A percentile compares a stretch with the other conserved stretches of the same genome.
phyloP scores from a whole-genome alignment of 1,140 invertebrate species.

The Arion vulgaris region DNA sequence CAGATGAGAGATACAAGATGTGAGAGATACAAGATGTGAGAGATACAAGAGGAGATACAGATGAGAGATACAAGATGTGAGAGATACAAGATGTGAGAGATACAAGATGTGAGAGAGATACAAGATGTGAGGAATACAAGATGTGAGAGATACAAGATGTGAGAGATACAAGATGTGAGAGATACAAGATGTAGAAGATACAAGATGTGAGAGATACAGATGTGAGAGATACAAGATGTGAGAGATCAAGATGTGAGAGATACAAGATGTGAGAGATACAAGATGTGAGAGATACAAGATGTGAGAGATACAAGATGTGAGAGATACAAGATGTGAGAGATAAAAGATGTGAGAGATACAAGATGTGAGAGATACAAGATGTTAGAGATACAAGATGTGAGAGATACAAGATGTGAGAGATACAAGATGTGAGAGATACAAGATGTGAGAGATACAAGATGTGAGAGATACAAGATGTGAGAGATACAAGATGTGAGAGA shows the following conservation, averaged over 20 bases:
- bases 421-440: conserved; percentile 3
- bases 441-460: conserved; percentile 11
- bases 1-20: neutral
- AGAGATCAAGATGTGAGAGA: neutral
- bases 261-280: neutral
- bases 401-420: conserved; percentile 11
- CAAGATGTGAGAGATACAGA: conserved; percentile 2
- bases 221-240: conserved; percentile 4
- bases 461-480: conserved; percentile 4
- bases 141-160: conserved; percentile 9
- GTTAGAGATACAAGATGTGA: neutral
- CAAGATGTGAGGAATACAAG: neutral
- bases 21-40: conserved; percentile 9
- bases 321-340: conserved; percentile 11
- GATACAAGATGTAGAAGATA: neutral
- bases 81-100: neutral
- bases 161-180: neutral
- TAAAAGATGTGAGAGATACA: conserved; percentile 1
- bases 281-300: neutral
- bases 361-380: neutral
- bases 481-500: conserved; percentile 4
- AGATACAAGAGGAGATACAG: neutral
- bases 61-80: neutral
- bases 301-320: conserved; percentile 7
- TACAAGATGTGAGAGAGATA: neutral